Evolutionary conservation across 2,113 vertebrate genomes (phyloP).

Genomic region (Prunella himalayana): DNA sequence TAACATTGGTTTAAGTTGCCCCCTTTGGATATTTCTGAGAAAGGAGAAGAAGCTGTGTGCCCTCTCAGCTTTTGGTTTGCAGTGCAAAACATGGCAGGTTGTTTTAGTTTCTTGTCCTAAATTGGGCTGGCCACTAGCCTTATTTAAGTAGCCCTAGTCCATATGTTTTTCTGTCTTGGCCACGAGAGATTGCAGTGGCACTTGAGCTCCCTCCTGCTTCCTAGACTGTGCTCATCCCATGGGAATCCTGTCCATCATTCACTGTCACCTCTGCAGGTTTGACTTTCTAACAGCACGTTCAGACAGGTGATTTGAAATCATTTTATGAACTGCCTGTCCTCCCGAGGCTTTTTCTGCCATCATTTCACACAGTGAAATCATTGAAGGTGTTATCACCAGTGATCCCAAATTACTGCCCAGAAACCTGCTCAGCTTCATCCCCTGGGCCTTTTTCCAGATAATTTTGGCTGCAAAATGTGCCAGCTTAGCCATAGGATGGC

Average conservation of each 20-base stretch:
- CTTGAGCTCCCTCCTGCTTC: not conserved
- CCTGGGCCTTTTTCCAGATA: rapidly evolving
- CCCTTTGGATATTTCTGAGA: not conserved
- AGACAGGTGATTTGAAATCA: not conserved
- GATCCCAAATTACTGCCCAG: not conserved
- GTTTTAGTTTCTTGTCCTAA: not conserved
- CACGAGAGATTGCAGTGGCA: not conserved
- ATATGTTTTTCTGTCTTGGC: not conserved
- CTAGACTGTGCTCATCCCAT: not conserved
- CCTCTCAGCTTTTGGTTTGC: not conserved
- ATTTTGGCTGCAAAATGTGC: not conserved
- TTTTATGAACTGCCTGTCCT: not conserved
- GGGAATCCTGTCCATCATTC: not conserved
- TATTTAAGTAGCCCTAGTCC: not conserved
- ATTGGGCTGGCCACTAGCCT: not conserved
- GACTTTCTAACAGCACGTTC: not conserved
- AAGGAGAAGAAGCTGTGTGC: not conserved
- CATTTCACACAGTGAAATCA: not conserved
- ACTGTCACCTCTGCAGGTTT: not conserved
- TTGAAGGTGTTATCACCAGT: not conserved
- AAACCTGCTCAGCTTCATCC: not conserved
- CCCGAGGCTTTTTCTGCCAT: not conserved
- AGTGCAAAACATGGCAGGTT: not conserved
- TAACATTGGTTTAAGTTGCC: not conserved
- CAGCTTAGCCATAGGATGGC: not conserved